Conservation (phyloP, 2,888 invertebrate species). For the Philaethria dido region DNA sequence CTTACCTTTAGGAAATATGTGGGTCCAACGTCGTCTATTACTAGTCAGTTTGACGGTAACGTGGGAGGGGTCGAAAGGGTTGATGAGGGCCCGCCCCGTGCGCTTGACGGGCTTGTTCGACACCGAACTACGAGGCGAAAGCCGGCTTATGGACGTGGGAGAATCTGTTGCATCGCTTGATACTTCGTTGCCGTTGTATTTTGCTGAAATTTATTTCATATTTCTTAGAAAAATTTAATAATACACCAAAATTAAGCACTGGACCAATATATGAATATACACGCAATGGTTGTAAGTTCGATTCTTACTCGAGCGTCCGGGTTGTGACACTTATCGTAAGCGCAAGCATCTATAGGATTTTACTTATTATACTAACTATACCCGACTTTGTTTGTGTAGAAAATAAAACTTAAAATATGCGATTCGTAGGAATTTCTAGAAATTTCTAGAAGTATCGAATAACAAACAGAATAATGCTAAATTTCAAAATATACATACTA, state of each 20-base stretch:
- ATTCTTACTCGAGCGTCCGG: too few species aligned
- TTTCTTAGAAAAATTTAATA: background rate
- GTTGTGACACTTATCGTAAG: too few species aligned
- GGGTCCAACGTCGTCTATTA: slow-evolving; percentile 98
- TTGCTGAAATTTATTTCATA: slow-evolving; percentile 53
- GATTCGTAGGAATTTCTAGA: too few species aligned
- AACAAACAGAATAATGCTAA: background rate
- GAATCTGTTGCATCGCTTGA: slow-evolving; percentile 70
- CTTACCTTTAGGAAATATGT: slow-evolving; percentile 96
- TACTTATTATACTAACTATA: too few species aligned
- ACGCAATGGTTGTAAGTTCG: too few species aligned
- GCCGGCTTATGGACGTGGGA: slow-evolving; percentile 59
- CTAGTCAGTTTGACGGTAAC: slow-evolving; percentile 98
- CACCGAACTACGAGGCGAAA: slow-evolving; percentile 71
- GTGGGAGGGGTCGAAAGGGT: slow-evolving; percentile 99
- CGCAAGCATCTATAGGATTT: too few species aligned
- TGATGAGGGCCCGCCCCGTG: slow-evolving; percentile 95
- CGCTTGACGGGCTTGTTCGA: slow-evolving; percentile 84
- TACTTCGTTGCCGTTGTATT: slow-evolving; percentile 59
- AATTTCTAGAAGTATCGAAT: too few species aligned
- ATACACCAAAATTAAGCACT: background rate
- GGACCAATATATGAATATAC: too few species aligned
- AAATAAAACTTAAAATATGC: too few species aligned
- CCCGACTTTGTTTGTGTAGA: too few species aligned
- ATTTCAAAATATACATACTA: slow-evolving; percentile 18